phyloP scores from a whole-genome alignment of 37 sponge, comb jelly and placozoan species.

The Halichondria panicea region DNA sequence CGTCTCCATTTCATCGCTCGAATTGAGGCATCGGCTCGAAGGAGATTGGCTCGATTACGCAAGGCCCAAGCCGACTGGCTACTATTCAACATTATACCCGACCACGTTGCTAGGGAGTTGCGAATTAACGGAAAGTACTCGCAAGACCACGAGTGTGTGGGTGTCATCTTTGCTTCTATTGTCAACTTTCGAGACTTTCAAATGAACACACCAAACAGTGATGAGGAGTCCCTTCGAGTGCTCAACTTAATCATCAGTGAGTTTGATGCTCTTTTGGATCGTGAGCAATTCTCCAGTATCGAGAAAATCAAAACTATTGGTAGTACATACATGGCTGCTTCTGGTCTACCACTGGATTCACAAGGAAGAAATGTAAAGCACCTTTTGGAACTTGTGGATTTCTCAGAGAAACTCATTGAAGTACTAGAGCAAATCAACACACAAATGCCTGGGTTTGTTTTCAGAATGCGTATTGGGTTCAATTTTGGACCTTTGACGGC shows the following conservation, averaged over 20 bases:
- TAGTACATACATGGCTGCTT: conserved; percentile 90
- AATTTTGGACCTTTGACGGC: conserved; percentile 90
- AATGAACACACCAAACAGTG: conserved; percentile 12
- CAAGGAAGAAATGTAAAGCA: conserved; percentile 16
- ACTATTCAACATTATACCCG: conserved; percentile 76
- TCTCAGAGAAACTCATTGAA: conserved; percentile 70
- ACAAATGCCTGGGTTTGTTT: conserved; percentile 38
- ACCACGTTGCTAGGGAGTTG: conserved; percentile 64
- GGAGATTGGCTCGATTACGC: conserved; percentile 16
- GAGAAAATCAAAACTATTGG: conserved; percentile 94
- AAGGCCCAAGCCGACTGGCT: conserved; percentile 74
- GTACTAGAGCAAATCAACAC: conserved; percentile 61
- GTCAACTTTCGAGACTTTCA: conserved; percentile 82
- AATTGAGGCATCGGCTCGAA: conserved; percentile 62
- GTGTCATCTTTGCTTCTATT: conserved; percentile 91
- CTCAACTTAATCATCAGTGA: conserved; percentile 73
- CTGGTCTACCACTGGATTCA: conserved; percentile 59
- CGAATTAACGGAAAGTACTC: conserved; percentile 65
- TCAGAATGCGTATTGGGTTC: conserved; percentile 77
- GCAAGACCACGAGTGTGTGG: conserved; percentile 85
- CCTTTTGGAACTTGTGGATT: conserved; percentile 68
- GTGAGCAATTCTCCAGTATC: conserved; percentile 41
- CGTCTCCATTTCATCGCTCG: conserved; percentile 69
- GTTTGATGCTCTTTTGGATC: conserved; percentile 72
- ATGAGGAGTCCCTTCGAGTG: conserved; percentile 44